These are phyloP conservation scores for Zoanthus sansibaricus DNA, from an alignment of 92 coral and sea anemone genomes.

Conservation along the genomic window DNA sequence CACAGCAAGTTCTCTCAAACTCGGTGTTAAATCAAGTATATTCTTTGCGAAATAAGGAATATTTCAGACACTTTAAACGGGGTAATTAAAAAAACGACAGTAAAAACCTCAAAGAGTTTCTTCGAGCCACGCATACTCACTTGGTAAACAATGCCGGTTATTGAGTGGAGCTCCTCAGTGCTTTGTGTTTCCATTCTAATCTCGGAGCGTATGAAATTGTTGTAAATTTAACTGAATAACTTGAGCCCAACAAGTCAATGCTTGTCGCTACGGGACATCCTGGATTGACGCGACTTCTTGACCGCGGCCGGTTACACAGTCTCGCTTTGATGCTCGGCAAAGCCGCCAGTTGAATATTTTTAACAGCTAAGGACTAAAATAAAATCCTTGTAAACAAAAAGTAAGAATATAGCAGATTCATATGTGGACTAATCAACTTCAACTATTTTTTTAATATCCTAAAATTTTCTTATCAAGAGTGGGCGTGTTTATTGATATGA, in stretches of 20 bases:
- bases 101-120: neutral
- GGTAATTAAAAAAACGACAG: neutral
- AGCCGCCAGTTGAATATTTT: neutral
- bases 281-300: slow-evolving; percentile 34
- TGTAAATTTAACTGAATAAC: neutral
- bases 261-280: slow-evolving; percentile 32
- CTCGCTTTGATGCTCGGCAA: slow-evolving; percentile 42
- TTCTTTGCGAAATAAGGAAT: slow-evolving; percentile 62
- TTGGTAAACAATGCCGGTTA: slow-evolving; percentile 75
- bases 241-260: neutral
- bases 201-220: neutral
- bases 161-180: slow-evolving; percentile 71
- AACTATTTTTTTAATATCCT: neutral
- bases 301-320: slow-evolving; percentile 1
- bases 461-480: neutral
- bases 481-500: neutral
- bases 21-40: slow-evolving; percentile 84
- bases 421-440: neutral
- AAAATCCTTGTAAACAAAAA: slow-evolving; percentile 3
- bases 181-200: slow-evolving; percentile 65
- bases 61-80: slow-evolving; percentile 19
- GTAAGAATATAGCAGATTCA: neutral
- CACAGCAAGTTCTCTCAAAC: slow-evolving; percentile 80
- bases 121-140: slow-evolving; percentile 51
- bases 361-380: neutral